These are phyloP conservation scores for Lacerta bilineata DNA, from an alignment of 2,797 vertebrate species.

Conservation along the genomic window DNA sequence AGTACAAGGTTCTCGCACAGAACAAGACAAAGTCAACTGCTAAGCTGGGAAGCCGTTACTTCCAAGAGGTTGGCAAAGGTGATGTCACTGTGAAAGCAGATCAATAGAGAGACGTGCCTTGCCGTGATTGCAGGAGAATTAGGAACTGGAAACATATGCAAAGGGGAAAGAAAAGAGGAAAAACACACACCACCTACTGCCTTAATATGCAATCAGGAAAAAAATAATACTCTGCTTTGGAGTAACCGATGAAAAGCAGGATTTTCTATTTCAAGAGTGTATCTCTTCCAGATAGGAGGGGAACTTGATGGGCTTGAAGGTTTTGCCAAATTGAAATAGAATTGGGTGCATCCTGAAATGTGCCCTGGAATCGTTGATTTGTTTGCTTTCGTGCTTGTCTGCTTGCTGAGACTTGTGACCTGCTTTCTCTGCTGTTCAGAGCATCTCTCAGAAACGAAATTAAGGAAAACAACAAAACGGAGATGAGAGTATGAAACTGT, in stretches of 20 bases:
- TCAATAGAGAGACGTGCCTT: slow-evolving; percentile 25
- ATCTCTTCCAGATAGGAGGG: not conserved
- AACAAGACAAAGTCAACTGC: slow-evolving; percentile 19
- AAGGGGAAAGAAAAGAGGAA: not conserved
- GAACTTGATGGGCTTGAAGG: not conserved
- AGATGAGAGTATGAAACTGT: not conserved
- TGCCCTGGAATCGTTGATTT: too few species aligned
- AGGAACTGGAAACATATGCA: slow-evolving; percentile 41
- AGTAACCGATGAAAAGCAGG: slow-evolving; percentile 1
- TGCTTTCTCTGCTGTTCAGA: not conserved
- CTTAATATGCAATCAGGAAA: slow-evolving; percentile 37
- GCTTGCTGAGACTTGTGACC: not conserved
- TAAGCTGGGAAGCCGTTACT: slow-evolving; percentile 7
- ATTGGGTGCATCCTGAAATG: not conserved
- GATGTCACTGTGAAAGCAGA: slow-evolving; percentile 49
- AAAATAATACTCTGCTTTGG: slow-evolving; percentile 23
- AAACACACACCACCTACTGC: slow-evolving; percentile 33
- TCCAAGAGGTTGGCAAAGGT: slow-evolving; percentile 35
- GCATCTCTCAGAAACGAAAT: not conserved
- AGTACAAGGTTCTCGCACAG: not conserved
- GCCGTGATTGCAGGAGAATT: slow-evolving; percentile 56
- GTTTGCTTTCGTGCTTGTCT: not conserved
- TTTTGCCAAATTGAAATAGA: not conserved
- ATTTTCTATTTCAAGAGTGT: not conserved
- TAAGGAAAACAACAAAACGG: not conserved